Evolutionary conservation across 1,140 invertebrate genomes (phyloP), one percentile per base, ranked within the genome.

Genomic region (Drosophila kohkoa): DNA sequence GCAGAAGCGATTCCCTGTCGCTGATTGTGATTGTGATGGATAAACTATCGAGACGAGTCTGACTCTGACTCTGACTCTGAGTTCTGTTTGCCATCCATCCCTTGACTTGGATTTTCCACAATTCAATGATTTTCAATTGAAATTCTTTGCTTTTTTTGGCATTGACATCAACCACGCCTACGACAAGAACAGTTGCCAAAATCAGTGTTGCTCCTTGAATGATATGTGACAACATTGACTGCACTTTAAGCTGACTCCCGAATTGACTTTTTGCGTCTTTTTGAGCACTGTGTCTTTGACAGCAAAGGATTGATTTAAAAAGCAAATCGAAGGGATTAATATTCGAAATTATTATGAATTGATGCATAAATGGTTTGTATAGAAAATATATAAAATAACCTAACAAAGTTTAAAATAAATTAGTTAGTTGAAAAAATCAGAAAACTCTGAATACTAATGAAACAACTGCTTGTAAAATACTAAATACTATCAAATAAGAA

Each of bases 1-100:
- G 78, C 81, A 85, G 86, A 90, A 89, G 76, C 88, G 81, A 85
- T 90, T 70, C 71, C 43, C 77, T 78, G 85, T 48, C 77, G 68
- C 72, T 89, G 85, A 89, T 89, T 89, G 81, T 89, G 85, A 89
- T 89, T 81, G 85, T 89, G 85, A 89, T 89, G 89, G 81, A 38
- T 38, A 38, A 38, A 38, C 35, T 38, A 38, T 38, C 35, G 35
- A 38, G 35, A 7, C 35, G 35, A 8, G 20, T 25, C 20, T 25
- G 20, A 25, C 20, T 25, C 20, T 25, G 20, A 3, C 20, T 20
- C 20, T 3, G 3, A 25, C 20, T 25, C 20, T 51, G 5, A 43
- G 2, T 55, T 13, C 28, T 41, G 5, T 13, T 62, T 59, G 20
- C 20, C 5, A 13, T 28, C 10, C 38, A 15, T 3, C n/a, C 35